Evolutionary conservation across 2,888 invertebrate genomes (phyloP), one percentile per base, ranked within the genome.

Genomic region (Drosophila atroscutellata): DNA sequence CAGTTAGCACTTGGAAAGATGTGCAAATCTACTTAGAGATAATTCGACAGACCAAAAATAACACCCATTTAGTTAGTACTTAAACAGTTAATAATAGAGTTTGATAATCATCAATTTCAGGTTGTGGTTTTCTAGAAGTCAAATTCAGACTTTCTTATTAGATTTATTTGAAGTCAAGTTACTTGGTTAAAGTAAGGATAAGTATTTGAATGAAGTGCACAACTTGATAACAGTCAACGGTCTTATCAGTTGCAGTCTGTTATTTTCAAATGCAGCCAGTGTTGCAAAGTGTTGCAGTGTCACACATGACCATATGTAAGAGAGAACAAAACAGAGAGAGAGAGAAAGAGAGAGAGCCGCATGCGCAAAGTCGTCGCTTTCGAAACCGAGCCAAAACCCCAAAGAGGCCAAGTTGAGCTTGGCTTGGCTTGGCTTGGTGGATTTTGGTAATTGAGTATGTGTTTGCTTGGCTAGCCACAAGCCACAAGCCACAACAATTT

Each of bases 371-470:
- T 68, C 75, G 52, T 26, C 66, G 81, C 80, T 81, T 75, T 81
- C 85, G 85, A 79, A 76, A 83, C 67, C 70, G 66, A 78, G 58
- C 66, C 64, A 77, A 60, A 68, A 71, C 59, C 56, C 49, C 83
- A 72, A 83, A 77, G 83, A 81, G 77, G 68, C 72, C 61, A 70
- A 52, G 56, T 83, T 60, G 61, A 70, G 54, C 52, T 83, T 63
- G 69, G 62, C 65, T 51, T 63, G 69, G 62, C 65, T 51, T 52
- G 42, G 64, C 77, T 58, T 65, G 72, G 51, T 61, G 63, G 24
- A 45, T 45, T 45, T 45, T 45, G 45, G 45, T 13, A 15, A 15
- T 24, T 45, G 45, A 45, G 45, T 8, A 15, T 45, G 20, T 54
- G 26, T 18, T 26, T n/a, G 64, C 59, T 65, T 51, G 62, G 24